Base-by-base conservation (phyloP, 2,888 invertebrate genomes). In the Papilio protenor region DNA sequence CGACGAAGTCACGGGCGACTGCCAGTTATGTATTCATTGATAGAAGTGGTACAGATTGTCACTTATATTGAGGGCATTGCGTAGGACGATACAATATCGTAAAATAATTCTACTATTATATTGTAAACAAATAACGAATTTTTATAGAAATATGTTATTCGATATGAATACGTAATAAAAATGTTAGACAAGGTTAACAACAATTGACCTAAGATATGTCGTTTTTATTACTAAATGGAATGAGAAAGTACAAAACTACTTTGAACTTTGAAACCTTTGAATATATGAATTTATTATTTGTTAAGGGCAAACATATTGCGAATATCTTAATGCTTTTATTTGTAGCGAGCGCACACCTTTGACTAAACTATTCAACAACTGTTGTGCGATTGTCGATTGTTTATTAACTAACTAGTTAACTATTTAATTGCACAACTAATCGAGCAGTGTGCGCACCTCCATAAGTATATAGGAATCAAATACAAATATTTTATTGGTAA, bases 81-180 rank as follows among this genome's bases (percentile, higher is more conserved):
- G 82, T 83, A 81, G 84, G 83, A 79, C 73, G 81, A 77, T 23
- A 64, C 73, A 49, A 59, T 69, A 73, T 78, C 76, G 79, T 81
- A 79, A 77, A 79, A 77, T 75, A 66, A 74, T 77, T 79, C 74
- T 74, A 77, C 74, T 74, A 77, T 76, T 70, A 72, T 76, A 80
- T 80, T 78, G 76, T 82, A 80, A 80, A 81, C 80, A 82, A 81
- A 81, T 81, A 80, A 81, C 79, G 78, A 79, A 81, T 82, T 82
- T 80, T 81, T 81, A 79, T 76, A 81, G 73, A 73, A 75, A 77
- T 80, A 79, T 79, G 78, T 81, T 78, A 80, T 77, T 82, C 77
- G 76, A 78, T 76, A 79, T 77, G 77, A 76, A 77, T 79, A 33
- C 77, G 70, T 81, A 78, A 79, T 80, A 81, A 81, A 81, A 81